Percentiles rank a stretch among this genome's conserved stretches.
phyloP scores from a whole-genome alignment of 2,888 invertebrate genomes.

The Chrysotoxum bicinctum region DNA sequence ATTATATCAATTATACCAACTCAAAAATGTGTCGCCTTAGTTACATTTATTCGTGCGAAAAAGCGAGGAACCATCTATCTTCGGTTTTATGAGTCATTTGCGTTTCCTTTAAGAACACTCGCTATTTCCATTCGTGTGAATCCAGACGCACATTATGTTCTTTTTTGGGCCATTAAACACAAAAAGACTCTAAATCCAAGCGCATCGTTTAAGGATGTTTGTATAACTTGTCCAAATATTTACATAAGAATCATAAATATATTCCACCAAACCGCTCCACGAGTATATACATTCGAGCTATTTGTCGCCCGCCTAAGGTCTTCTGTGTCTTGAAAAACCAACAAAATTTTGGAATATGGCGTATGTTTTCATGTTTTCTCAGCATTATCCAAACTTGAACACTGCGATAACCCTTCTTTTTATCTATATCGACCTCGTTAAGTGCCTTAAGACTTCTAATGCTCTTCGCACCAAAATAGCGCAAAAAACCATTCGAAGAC shows the following conservation, averaged over 20 bases:
- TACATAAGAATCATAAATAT: slow-evolving; percentile 32
- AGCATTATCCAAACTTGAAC: neutral
- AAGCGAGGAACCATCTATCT: neutral
- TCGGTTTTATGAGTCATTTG: slow-evolving; percentile 28
- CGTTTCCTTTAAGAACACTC: neutral
- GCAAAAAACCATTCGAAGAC: neutral
- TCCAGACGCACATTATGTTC: slow-evolving; percentile 4
- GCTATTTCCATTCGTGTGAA: slow-evolving; percentile 8
- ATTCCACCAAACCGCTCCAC: slow-evolving; percentile 4
- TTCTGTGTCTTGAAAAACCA: neutral
- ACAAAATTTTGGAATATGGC: slow-evolving; percentile 11
- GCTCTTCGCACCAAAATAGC: neutral
- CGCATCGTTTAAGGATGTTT: slow-evolving; percentile 24
- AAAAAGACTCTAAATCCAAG: slow-evolving; percentile 5
- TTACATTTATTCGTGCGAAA: neutral
- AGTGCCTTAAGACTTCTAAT: slow-evolving; percentile 50
- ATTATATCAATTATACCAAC: neutral
- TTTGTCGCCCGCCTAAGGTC: slow-evolving; percentile 18
- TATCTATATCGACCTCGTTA: slow-evolving; percentile 43
- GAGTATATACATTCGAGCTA: neutral
- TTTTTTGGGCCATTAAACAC: slow-evolving; percentile 9
- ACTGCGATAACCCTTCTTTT: slow-evolving; percentile 51
- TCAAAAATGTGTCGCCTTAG: neutral
- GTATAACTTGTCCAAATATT: slow-evolving; percentile 47
- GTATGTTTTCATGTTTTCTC: neutral